Conservation (phyloP, 2,797 vertebrate species). For the Distichodus sexfasciatus region DNA sequence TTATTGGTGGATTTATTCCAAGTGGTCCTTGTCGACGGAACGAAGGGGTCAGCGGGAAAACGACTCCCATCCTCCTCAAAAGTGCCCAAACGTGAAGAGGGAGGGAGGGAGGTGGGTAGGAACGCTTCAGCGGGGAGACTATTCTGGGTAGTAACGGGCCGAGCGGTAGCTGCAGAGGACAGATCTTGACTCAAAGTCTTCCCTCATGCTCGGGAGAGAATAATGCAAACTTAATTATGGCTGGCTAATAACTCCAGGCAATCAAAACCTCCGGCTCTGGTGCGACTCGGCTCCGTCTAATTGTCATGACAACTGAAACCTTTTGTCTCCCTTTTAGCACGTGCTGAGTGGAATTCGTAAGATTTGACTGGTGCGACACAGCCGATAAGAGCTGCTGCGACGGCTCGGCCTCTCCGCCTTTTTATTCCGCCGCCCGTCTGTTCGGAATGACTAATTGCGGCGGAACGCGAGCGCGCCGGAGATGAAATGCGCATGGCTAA, state of each 20-base stretch:
- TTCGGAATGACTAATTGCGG: conserved; percentile 68
- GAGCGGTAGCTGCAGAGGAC: conserved; percentile 58
- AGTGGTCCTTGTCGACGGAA: conserved; percentile 46
- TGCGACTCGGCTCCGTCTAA: conserved; percentile 68
- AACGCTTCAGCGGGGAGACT: no score
- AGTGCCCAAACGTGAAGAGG: conserved; percentile 46
- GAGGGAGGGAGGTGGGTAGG: conserved; percentile 11
- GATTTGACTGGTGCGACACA: conserved; percentile 58
- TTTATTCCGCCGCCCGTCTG: conserved; percentile 62
- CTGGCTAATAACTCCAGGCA: conserved; percentile 72
- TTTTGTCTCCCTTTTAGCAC: conserved; percentile 65
- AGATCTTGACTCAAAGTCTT: conserved; percentile 47
- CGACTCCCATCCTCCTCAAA: conserved; percentile 51
- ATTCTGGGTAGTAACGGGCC: no score
- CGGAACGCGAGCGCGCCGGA: conserved; percentile 62
- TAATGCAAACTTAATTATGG: conserved; percentile 75
- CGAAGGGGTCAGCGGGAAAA: conserved; percentile 43
- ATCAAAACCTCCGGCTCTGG: conserved; percentile 61
- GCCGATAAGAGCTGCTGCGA: conserved; percentile 64
- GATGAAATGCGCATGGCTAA: conserved; percentile 67
- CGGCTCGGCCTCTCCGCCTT: conserved; percentile 51
- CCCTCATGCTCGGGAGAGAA: conserved; percentile 61
- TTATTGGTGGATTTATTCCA: conserved; percentile 41
- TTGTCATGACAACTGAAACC: conserved; percentile 67
- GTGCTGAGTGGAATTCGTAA: conserved; percentile 57